Evolutionary conservation across 1,140 invertebrate genomes (phyloP), one percentile per base, ranked within the genome.

Genomic region (Anastrepha obliqua): DNA sequence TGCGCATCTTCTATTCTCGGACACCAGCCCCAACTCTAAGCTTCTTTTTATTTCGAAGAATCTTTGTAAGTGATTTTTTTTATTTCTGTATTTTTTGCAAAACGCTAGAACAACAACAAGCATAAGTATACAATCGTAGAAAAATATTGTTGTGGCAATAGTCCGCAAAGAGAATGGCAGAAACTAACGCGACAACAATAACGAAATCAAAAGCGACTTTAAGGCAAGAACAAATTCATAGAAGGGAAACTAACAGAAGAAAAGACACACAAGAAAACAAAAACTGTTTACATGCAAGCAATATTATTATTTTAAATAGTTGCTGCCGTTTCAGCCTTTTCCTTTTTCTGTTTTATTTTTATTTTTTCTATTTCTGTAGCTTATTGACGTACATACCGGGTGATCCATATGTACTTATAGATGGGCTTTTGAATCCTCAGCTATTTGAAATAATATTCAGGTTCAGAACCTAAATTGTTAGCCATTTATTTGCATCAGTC

Each of bases 161-260:
- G 62, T 20, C 62, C 17, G 62, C 62, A 42, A 29, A 42, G 29
- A 67, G 39, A 67, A 67, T 29, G 29, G 29, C 29, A 58, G 55
- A 67, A 42, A 65, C 64, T 62, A n/a, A n/a, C 20, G 6, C 20
- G 65, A 42, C 9, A n/a, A 67, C 29, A 39, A 39, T 13, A 67
- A 67, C 65, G 65, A 39, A 67, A 67, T 67, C 65, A 67, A 67
- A 67, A 29, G 20, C 20, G 65, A 67, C 65, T 67, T 20, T 29
- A 67, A n/a, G 39, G 20, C 29, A 42, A 67, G 13, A 42, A 67
- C 29, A 39, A n/a, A n/a, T 13, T 20, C 29, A 67, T 67, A 67
- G 65, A 67, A 42, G 65, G 65, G 20, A n/a, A 67, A 29, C 13
- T 42, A 67, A 67, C 65, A 67, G 65, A 39, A 13, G 20, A 39